Evolutionary conservation across 1,140 invertebrate species (phyloP).

Genomic region (Wiebesia pumilae): DNA sequence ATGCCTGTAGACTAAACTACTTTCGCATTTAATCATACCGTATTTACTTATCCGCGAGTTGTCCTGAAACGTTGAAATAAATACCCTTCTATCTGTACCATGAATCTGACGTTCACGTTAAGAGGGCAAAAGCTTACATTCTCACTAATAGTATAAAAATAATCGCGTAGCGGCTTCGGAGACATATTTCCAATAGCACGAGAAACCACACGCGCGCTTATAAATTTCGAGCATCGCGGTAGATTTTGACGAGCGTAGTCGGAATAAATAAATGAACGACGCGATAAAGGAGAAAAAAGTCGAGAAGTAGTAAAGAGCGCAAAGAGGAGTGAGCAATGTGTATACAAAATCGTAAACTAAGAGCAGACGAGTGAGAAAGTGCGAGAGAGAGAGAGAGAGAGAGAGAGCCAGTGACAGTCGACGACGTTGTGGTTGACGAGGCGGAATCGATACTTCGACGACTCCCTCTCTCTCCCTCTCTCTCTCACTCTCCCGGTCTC

Average conservation of each 20-base stretch:
- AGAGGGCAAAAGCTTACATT: background rate
- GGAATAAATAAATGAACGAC: constrained; percentile 8
- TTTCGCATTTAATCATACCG: background rate
- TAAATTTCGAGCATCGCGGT: background rate
- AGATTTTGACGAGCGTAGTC: background rate
- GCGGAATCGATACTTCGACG: constrained; percentile 39
- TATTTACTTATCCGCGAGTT: background rate
- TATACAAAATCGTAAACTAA: constrained; percentile 9
- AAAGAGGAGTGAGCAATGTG: background rate
- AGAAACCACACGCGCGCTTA: background rate
- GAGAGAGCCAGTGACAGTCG: background rate
- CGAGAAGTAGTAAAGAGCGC: background rate
- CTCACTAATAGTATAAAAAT: background rate
- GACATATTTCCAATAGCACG: background rate
- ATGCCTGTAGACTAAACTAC: too few relatives aligned
- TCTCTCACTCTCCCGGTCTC: too few relatives aligned
- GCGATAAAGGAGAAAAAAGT: background rate
- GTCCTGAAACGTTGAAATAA: background rate
- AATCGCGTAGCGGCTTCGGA: background rate
- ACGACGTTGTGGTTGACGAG: constrained; percentile 32
- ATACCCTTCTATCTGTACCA: background rate
- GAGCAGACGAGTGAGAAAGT: background rate
- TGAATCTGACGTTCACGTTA: background rate
- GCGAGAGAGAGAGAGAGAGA: background rate
- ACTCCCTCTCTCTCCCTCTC: background rate